Evolutionary conservation across 2,797 vertebrate species (phyloP).

Genomic region (Macrochelys suwanniensis): DNA sequence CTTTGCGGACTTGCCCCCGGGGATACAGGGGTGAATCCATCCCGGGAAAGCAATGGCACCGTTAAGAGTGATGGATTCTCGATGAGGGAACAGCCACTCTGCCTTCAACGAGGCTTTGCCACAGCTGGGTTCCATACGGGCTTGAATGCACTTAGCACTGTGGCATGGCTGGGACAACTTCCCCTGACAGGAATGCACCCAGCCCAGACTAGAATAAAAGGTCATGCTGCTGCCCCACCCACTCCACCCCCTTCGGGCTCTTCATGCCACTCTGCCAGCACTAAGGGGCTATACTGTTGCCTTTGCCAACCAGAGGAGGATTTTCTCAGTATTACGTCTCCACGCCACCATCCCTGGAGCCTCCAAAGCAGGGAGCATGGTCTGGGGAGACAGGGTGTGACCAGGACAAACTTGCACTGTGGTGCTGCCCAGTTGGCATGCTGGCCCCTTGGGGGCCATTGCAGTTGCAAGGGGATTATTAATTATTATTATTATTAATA

Average conservation of each 20-base stretch:
- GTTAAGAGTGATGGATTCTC: not conserved
- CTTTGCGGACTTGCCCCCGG: not conserved
- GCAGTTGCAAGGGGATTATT: too few species aligned
- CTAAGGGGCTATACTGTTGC: not conserved
- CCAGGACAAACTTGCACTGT: not conserved
- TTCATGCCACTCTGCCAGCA: not conserved
- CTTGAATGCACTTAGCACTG: not conserved
- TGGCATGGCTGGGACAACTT: too few species aligned
- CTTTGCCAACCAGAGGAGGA: not conserved
- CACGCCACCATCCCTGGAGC: not conserved
- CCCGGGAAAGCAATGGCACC: not conserved
- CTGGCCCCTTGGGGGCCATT: not conserved
- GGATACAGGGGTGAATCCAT: not conserved
- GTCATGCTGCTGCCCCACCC: too few species aligned
- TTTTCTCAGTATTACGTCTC: not conserved
- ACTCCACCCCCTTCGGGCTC: rapidly evolving
- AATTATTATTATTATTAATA: too few species aligned
- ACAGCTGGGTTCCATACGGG: not conserved
- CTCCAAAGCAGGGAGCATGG: not conserved
- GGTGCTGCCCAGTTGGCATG: too few species aligned
- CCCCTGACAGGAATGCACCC: not conserved
- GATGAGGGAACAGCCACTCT: not conserved
- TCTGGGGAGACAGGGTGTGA: not conserved
- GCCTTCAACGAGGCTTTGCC: not conserved
- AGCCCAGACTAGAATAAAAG: not conserved